Evolutionary conservation across 64 coral and sea anemone genomes (phyloP), one percentile per base, ranked within the genome.

Genomic region (Dendrophyllia cribrosa): DNA sequence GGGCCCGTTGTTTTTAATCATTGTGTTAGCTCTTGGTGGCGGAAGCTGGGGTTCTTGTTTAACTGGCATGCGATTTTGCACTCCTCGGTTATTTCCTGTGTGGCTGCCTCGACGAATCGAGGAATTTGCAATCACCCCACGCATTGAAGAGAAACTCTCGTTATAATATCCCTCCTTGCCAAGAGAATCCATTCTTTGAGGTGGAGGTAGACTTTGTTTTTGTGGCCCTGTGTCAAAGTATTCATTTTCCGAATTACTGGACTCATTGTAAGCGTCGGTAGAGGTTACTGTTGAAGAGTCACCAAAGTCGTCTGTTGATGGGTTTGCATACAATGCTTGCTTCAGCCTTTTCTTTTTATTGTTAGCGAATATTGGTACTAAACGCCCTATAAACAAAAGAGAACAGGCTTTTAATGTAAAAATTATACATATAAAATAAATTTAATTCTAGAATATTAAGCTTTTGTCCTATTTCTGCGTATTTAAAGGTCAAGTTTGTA

Each of bases 251-350:
- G 15, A 14, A 34, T 26, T n/a, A 43, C 66, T 70, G 17, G 14
- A 44, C 19, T 26, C 50, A 24, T 47, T 52, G 11, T 9, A 20
- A 48, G 16, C 46, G 43, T 69, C 12, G 9, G 43, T 15, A 19
- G 22, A 25, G 50, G 51, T 88, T 19, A 5, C 59, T 74, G 81
- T 86, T 82, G 59, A 64, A 34, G 13, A 16, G 26, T 64, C 25
- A 9, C 44, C 58, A 21, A 47, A 48, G 48, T 58, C 66, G 34
- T 87, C 72, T 68, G 70, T 52, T 64, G 64, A 86, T 76, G 91
- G 91, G 47, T 86, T 93, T 10, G 91, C 77, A 60, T 93, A 93
- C 46, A 93, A 49, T n/a, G 82, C 91, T 78, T 93, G 91, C 25
- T 85, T 93, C 46, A 93, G 7, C 76, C 91, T 60, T 87, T 77